Conservation (phyloP, 64 coral and sea anemone genomes). For the Astreopora myriophthalma region DNA sequence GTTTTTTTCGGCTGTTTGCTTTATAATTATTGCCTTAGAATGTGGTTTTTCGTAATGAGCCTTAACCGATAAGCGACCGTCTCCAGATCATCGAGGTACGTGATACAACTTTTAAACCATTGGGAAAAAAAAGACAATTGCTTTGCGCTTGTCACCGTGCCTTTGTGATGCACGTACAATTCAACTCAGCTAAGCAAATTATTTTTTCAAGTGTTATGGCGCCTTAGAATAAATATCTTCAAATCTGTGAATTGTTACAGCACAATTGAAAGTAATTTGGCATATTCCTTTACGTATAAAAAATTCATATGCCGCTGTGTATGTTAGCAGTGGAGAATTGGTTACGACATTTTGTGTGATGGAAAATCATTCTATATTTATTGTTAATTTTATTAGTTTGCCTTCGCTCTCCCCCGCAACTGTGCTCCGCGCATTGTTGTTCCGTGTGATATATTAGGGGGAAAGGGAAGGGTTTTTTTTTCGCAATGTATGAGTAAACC, state of each 20-base stretch:
- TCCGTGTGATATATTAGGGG: not conserved
- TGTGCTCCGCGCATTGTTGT: not conserved
- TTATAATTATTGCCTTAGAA: not conserved
- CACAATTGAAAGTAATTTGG: constrained; percentile 24
- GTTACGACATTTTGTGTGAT: not conserved
- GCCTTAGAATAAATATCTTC: constrained; percentile 12
- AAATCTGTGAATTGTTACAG: constrained; percentile 3
- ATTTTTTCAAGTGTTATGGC: not conserved
- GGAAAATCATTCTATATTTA: constrained; percentile 1
- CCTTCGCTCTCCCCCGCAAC: not conserved
- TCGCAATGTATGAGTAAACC: not conserved
- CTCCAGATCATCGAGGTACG: not conserved
- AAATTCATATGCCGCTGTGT: not conserved
- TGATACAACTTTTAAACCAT: not conserved
- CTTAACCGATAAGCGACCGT: not conserved
- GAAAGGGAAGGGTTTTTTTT: not conserved
- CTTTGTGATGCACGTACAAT: not conserved
- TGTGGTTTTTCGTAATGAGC: constrained; percentile 19
- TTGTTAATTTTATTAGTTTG: not conserved
- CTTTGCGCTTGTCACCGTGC: not conserved
- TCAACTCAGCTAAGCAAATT: constrained; percentile 10
- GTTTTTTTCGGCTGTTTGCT: not conserved
- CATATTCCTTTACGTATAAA: not conserved
- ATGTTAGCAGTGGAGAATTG: not conserved
- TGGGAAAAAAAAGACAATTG: not conserved